Percentiles rank a stretch among this genome's conserved stretches.
Evolutionary conservation across 2,888 invertebrate genomes (phyloP).

Genomic region (Drosophila mercatorum): DNA sequence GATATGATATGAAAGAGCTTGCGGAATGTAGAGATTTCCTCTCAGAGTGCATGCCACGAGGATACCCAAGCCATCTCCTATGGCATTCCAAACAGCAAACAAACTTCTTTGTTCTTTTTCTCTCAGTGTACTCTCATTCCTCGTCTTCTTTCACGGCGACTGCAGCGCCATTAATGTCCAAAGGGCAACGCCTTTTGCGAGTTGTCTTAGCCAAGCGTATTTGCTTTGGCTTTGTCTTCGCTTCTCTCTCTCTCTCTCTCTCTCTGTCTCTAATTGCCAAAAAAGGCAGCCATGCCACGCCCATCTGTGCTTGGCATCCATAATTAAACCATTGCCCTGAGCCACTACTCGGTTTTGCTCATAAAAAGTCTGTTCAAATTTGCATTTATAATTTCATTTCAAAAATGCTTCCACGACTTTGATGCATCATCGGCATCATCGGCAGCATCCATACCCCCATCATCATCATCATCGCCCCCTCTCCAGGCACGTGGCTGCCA

Average conservation of each 20-base stretch:
- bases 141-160: not conserved
- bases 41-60: not conserved
- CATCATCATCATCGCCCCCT: constrained; percentile 2
- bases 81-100: not conserved
- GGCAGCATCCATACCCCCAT: not conserved
- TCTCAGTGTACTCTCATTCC: not conserved
- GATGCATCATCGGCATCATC: constrained; percentile 36
- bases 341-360: constrained; percentile 21
- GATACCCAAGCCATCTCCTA: not conserved
- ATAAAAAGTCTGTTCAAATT: constrained; percentile 34
- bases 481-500: constrained; percentile 63
- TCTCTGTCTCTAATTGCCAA: constrained; percentile 11
- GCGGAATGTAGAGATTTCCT: not conserved
- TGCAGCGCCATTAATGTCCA: constrained; percentile 20
- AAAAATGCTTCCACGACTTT: constrained; percentile 22
- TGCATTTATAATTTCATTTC: constrained; percentile 74
- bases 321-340: constrained; percentile 47
- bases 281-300: constrained; percentile 19
- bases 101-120: not conserved
- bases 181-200: constrained; percentile 50
- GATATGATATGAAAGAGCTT: not conserved
- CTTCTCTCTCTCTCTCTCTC: not conserved
- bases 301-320: constrained; percentile 32
- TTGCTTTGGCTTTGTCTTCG: constrained; percentile 1
- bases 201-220: constrained; percentile 10